A percentile compares a stretch with the other conserved stretches of the same genome.
phyloP scores from a whole-genome alignment of 2,797 vertebrate species.

The Sebastolobus altivelis region DNA sequence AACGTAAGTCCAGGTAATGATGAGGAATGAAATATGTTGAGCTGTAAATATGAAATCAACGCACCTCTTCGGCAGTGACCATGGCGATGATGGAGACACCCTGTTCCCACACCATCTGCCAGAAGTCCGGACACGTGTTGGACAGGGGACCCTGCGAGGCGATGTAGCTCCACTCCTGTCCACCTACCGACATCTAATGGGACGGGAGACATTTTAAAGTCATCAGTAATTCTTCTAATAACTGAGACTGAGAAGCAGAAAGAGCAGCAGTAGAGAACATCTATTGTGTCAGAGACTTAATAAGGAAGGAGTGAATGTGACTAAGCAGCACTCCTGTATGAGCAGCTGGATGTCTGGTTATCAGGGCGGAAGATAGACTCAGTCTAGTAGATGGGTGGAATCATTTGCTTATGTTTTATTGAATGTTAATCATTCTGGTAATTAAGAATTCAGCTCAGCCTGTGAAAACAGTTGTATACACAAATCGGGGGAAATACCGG shows the following conservation, averaged over 20 bases:
- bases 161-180: slow-evolving; percentile 97
- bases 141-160: slow-evolving; percentile 94
- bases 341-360: background rate
- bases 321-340: background rate
- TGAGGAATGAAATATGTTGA: background rate
- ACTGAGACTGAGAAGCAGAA: background rate
- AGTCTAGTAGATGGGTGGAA: background rate
- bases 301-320: background rate
- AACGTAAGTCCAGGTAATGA: background rate
- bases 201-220: background rate
- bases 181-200: slow-evolving; percentile 88
- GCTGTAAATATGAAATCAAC: background rate
- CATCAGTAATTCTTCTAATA: background rate
- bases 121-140: slow-evolving; percentile 96
- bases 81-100: slow-evolving; percentile 96
- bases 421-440: background rate
- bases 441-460: background rate
- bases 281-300: background rate
- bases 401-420: background rate
- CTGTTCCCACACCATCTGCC: slow-evolving; percentile 99
- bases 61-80: slow-evolving; percentile 97
- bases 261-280: background rate
- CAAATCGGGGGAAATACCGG: too few relatives aligned
- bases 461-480: background rate
- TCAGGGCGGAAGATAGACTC: background rate